Evolutionary conservation across 2,797 vertebrate genomes (phyloP).

Genomic region (Epinephelus awoara): DNA sequence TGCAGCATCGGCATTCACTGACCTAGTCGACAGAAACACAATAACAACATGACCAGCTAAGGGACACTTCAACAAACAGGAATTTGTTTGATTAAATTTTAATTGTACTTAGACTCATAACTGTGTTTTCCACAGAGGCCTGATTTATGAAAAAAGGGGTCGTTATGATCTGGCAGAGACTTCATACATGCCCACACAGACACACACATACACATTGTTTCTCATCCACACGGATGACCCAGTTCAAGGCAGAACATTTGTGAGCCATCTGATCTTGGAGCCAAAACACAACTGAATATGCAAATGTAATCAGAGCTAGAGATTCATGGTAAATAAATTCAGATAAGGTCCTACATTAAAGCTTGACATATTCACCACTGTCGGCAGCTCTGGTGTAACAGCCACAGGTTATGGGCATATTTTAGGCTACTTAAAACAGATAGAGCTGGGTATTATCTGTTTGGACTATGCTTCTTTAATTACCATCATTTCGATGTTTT

Average conservation of each 20-base stretch:
- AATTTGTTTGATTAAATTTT: constrained; percentile 29
- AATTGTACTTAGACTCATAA: constrained; percentile 28
- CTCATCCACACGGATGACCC: constrained; percentile 70
- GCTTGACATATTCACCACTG: constrained; percentile 37
- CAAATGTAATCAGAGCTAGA: constrained; percentile 72
- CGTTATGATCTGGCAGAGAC: constrained; percentile 43
- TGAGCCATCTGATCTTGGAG: constrained; percentile 74
- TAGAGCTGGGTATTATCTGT: constrained; percentile 24
- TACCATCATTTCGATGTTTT: background rate
- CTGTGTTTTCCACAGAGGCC: constrained; percentile 29
- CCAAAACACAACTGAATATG: constrained; percentile 73
- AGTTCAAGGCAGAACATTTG: constrained; percentile 70
- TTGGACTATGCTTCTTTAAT: constrained; percentile 34
- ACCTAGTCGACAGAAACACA: constrained; percentile 83
- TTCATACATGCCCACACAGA: constrained; percentile 52
- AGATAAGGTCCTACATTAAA: constrained; percentile 56
- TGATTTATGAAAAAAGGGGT: constrained; percentile 44
- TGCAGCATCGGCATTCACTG: constrained; percentile 88
- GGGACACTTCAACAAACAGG: constrained; percentile 10
- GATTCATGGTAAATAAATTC: constrained; percentile 70
- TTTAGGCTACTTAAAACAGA: constrained; percentile 25
- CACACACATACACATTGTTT: constrained; percentile 38
- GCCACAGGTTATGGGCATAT: constrained; percentile 39
- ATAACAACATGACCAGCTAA: constrained; percentile 23
- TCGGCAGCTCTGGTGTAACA: constrained; percentile 34